These are phyloP conservation scores for Eremophila alpestris DNA, from an alignment of 2,797 vertebrate genomes.

Conservation along the genomic window DNA sequence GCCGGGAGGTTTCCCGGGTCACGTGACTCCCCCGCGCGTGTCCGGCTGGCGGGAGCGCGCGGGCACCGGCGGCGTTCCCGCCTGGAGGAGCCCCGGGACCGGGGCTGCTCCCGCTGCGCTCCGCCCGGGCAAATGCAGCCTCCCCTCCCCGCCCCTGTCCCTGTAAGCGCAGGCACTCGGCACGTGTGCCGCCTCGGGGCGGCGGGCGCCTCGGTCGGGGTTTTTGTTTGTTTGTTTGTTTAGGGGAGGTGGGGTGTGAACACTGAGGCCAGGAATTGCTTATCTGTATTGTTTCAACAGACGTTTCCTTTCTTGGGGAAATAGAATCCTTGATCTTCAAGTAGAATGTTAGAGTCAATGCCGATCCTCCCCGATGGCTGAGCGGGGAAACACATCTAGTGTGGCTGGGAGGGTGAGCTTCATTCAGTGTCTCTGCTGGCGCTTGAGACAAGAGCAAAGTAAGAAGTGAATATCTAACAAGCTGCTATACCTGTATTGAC, in stretches of 20 bases:
- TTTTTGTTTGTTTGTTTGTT: not conserved
- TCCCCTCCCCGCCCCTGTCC: not conserved
- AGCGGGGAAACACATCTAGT: not conserved
- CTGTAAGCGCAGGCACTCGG: not conserved
- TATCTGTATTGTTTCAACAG: not conserved
- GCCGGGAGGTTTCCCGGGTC: not conserved
- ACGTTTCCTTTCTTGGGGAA: not conserved
- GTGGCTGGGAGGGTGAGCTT: not conserved
- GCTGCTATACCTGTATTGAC: not conserved
- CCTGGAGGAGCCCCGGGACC: not conserved
- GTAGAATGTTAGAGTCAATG: not conserved
- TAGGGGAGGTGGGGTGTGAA: not conserved
- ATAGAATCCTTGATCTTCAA: not conserved
- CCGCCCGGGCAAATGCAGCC: not conserved
- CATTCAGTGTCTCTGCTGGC: not conserved
- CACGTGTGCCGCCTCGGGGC: not conserved
- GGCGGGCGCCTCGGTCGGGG: not conserved
- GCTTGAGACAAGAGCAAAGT: not conserved
- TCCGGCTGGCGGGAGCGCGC: not conserved
- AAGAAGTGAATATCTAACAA: not conserved
- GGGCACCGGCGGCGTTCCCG: not conserved
- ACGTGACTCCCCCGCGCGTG: not conserved
- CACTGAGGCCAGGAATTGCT: not conserved
- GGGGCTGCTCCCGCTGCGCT: not conserved
- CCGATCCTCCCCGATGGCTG: not conserved